phyloP scores from a whole-genome alignment of 1,140 invertebrate species.

The Babylonia areolata region DNA sequence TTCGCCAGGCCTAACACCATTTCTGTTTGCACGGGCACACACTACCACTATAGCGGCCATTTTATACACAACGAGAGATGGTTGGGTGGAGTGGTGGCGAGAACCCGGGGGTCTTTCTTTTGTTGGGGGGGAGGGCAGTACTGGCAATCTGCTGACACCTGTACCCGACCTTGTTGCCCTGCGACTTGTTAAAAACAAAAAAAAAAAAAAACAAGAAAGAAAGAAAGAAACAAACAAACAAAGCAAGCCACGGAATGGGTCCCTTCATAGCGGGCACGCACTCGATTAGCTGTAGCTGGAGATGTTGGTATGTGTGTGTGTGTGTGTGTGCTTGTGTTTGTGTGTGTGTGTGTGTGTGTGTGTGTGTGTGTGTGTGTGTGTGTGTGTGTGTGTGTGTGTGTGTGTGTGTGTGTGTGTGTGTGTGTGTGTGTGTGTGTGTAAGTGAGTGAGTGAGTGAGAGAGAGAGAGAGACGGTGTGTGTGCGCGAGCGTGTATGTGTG shows the following conservation, averaged over 20 bases:
- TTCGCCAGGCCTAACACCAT: no score
- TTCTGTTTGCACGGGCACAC: no score
- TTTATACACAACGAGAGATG: no score
- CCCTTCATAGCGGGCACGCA: background rate
- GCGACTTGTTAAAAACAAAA: background rate
- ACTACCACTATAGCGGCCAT: no score
- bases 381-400: background rate
- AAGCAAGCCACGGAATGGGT: background rate
- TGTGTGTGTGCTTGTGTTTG: constrained; percentile 35
- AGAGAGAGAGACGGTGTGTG: background rate
- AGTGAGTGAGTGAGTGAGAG: constrained; percentile 21
- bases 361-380: constrained; percentile 25
- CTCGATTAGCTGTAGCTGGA: constrained; percentile 44
- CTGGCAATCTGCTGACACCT: no score
- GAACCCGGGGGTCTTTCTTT: no score
- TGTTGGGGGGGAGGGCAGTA: no score
- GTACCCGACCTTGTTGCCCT: no score
- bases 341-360: no score
- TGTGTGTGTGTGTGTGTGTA: background rate
- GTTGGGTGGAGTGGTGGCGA: no score
- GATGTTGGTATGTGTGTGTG: constrained; percentile 31
- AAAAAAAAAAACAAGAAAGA: background rate
- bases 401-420: background rate
- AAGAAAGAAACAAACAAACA: no score
- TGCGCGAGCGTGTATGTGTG: background rate